Base-by-base conservation (phyloP, 2,113 vertebrate genomes). In the Dasyornis broadbenti region DNA sequence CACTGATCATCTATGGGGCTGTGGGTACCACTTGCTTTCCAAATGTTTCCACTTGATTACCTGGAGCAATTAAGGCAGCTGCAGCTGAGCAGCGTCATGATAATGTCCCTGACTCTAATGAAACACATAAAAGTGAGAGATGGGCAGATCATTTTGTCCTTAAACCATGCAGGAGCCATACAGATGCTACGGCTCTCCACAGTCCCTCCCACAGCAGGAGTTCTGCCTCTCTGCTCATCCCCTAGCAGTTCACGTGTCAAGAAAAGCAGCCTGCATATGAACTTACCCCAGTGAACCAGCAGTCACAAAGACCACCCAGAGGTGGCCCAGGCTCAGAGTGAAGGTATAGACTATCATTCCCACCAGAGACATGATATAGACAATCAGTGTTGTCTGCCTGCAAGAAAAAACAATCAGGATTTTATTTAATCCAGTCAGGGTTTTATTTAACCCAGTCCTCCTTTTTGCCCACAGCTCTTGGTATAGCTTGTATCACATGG, bases 251-350 rank as follows among this genome's bases (percentile, higher is more conserved):
- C 54, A 49, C 15, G 9, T 0, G 3, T 6, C 4, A 1, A 91
- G 26, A 15, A 81, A 79, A 81, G 26, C 37, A 82, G 44, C 19
- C 23, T 40, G 30, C 40, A 47, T 20, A 5, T 33, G 15, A 78
- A 98, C 99, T 97, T 97, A 99, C 99, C 99, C 99, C 91, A 99
- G 93, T 2, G 81, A 12, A 21, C 98, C 99, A 57, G 98, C 98
- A 8, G 99, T 99, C 95, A 99, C 15, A 83, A 99, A 99, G 88
- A 99, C 98, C 26, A 99, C 91, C 99, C 99, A 99, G 57, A 99
- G 97, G 86, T 98, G 90, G n/a, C 97, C 98, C 80, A 99, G 94
- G 72, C 93, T 97, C 94, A 99, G 97, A 47, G 99, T 99, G 79
- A 99, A 98, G 6, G 99, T 95, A 47, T 98, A 99, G 50, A 97